Base-by-base conservation (phyloP, 1,140 invertebrate species). In the Lepeophtheirus salmonis region DNA sequence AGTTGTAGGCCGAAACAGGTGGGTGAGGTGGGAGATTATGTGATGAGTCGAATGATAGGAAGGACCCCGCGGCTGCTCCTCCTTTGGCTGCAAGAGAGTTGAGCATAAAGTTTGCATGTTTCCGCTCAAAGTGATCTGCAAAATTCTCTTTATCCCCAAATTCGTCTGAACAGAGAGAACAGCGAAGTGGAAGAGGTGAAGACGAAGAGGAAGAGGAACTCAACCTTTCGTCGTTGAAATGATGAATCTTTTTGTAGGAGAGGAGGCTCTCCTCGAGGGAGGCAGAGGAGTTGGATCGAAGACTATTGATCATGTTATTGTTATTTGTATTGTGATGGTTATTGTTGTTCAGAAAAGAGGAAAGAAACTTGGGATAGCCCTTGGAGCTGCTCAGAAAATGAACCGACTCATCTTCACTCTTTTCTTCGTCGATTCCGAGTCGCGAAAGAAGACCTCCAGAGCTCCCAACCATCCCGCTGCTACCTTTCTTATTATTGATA, bases 331-430 rank as follows among this genome's bases (percentile, higher is more conserved):
- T n/a, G n/a, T n/a, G n/a, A n/a, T n/a, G n/a, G n/a, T n/a, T n/a
- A 41, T 95, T 92, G 55, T 88, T 91, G 61, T 95, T 72, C 68
- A 95, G 91, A 71, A 95, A n/a, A 90, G 65, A 90, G 80, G 72
- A 94, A 95, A 1, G 90, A 89, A 24, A 89, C 90, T 72, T 95
- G 95, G 1, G 90, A 94, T 57, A 90, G 30, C 6, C 6, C 30
- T 6, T 41, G 30, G 30, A 41, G 30, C 30, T 41, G 30, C 6
- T 41, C 6, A 10, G 30, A n/a, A n/a, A 10, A n/a, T 6, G 30
- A 41, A 10, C 30, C 30, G 6, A 6, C n/a, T 41, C 30, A 6
- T n/a, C 30, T 10, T 6, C 6, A n/a, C 30, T 41, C n/a, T 41
- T 41, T 6, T 41, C 30, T 41, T 41, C 30, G 6, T 41, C 30